phyloP scores from a whole-genome alignment of 2,888 invertebrate species.

The Neuroscelio doddi region DNA sequence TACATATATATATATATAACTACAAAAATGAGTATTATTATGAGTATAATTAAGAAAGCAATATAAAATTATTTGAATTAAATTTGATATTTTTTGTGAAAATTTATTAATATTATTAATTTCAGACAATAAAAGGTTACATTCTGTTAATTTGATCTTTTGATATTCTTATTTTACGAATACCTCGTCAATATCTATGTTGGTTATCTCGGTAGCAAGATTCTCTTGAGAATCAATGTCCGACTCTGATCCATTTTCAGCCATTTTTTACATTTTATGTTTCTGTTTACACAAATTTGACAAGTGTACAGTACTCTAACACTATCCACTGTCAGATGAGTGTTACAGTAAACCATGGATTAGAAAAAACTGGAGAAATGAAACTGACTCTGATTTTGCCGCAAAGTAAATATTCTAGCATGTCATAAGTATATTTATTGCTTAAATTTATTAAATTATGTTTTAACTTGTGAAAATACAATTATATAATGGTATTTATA shows the following conservation, averaged over 20 bases:
- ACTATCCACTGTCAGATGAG: background rate
- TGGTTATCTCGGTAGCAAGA: slow-evolving; percentile 73
- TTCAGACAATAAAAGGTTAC: background rate
- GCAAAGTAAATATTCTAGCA: background rate
- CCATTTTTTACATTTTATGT: slow-evolving; percentile 59
- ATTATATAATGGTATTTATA: no score
- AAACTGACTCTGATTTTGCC: background rate
- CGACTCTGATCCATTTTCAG: slow-evolving; percentile 74
- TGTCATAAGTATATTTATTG: background rate
- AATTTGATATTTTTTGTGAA: no score
- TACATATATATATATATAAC: background rate
- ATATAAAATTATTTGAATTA: background rate
- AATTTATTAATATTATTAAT: no score
- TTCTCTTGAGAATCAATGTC: slow-evolving; percentile 82
- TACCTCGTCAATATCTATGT: slow-evolving; percentile 82
- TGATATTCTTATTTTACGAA: slow-evolving; percentile 8
- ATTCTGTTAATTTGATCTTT: no score
- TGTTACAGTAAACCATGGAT: background rate
- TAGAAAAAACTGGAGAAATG: no score
- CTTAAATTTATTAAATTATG: background rate
- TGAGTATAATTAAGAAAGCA: no score
- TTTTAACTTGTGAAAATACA: no score
- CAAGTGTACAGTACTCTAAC: background rate
- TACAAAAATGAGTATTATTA: slow-evolving; percentile 3
- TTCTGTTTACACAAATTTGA: slow-evolving; percentile 31